These are phyloP conservation scores for Dissostichus mawsoni DNA, from an alignment of 2,113 vertebrate species.

Conservation along the genomic window DNA sequence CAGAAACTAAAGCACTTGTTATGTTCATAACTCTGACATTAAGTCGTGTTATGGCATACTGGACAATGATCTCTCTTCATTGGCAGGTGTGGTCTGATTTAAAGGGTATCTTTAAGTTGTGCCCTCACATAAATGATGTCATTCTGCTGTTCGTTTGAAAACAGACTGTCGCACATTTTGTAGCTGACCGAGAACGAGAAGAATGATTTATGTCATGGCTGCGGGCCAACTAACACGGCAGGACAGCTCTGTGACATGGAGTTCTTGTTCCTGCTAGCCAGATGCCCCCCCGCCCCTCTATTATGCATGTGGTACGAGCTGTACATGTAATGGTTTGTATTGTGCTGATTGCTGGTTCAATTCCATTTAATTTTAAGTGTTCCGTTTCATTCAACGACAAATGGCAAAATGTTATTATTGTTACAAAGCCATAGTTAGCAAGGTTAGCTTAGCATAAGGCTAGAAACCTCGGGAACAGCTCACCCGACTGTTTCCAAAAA, in stretches of 20 bases:
- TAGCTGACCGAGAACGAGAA: conserved; percentile 23
- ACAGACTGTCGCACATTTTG: conserved; percentile 12
- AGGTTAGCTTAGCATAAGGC: conserved; percentile 1
- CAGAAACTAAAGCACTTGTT: too few relatives aligned
- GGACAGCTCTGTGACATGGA: conserved; percentile 57
- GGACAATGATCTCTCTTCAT: background rate
- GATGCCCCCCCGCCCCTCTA: background rate
- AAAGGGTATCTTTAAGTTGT: background rate
- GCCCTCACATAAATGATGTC: too few relatives aligned
- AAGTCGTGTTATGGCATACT: background rate
- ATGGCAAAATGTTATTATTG: too few relatives aligned
- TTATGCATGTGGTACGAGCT: too few relatives aligned
- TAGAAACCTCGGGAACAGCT: background rate
- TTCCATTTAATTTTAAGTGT: background rate
- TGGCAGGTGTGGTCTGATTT: background rate
- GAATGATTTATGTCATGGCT: conserved; percentile 44
- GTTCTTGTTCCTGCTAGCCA: conserved; percentile 44
- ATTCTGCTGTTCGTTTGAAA: conserved; percentile 28
- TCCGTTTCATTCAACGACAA: background rate
- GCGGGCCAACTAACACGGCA: conserved; percentile 47
- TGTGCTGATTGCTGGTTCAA: too few relatives aligned
- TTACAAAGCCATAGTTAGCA: background rate
- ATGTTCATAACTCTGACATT: background rate
- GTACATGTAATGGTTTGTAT: too few relatives aligned
- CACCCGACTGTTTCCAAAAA: background rate